Percentiles rank a stretch among this genome's conserved stretches.
phyloP scores from a whole-genome alignment of 2,113 vertebrate genomes.

The Oenanthe melanoleuca region DNA sequence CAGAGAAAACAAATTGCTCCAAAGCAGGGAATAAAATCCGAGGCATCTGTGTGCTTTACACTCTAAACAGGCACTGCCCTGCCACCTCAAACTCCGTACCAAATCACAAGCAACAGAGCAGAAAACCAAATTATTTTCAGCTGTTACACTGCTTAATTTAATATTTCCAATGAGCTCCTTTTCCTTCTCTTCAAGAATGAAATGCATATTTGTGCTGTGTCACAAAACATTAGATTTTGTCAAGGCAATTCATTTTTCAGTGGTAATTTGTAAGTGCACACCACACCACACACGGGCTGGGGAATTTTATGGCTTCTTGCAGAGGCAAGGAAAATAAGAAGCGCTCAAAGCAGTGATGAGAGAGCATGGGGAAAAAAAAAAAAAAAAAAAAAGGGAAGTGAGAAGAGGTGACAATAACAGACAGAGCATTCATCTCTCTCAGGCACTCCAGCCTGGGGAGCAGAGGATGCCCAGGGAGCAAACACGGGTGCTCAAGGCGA shows the following conservation, averaged over 20 bases:
- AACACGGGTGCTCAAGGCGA: neutral
- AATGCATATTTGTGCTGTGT: constrained; percentile 89
- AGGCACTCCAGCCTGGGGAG: neutral
- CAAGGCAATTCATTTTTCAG: constrained; percentile 85
- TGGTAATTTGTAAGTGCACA: constrained; percentile 82
- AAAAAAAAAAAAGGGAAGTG: neutral
- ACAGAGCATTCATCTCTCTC: neutral
- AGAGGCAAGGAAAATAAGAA: constrained; percentile 33
- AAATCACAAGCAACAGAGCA: constrained; percentile 90
- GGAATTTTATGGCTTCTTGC: constrained; percentile 48
- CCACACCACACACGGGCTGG: constrained; percentile 53
- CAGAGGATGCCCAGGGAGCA: neutral
- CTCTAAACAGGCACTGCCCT: constrained; percentile 70
- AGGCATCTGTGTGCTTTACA: constrained; percentile 37
- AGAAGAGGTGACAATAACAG: too few relatives aligned
- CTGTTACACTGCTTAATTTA: constrained; percentile 98
- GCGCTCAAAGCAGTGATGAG: neutral
- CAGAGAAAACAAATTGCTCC: neutral
- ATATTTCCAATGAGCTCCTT: constrained; percentile 92
- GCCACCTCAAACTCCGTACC: constrained; percentile 79
- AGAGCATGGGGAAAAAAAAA: neutral
- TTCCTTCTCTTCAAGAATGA: constrained; percentile 80
- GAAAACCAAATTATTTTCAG: constrained; percentile 99
- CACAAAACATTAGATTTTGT: constrained; percentile 92
- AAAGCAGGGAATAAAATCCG: neutral